Percentiles rank a stretch among this genome's conserved stretches.
Evolutionary conservation across 2,888 invertebrate genomes (phyloP).

Genomic region (Allolobophora icterica): DNA sequence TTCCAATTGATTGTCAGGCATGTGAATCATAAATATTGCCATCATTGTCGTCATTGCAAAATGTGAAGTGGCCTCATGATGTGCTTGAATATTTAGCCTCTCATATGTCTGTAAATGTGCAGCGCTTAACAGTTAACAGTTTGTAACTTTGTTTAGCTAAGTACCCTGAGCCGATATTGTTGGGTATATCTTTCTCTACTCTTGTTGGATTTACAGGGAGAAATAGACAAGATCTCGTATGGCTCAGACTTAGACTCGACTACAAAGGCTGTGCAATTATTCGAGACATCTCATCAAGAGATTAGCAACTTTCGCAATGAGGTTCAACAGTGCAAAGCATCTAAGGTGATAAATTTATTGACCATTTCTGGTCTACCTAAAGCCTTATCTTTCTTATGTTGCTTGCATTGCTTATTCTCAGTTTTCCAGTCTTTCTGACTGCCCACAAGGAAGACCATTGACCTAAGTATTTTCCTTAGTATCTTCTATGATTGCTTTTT

Average conservation of each 20-base stretch:
- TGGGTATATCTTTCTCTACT: not conserved
- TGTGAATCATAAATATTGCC: not conserved
- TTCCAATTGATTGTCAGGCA: not conserved
- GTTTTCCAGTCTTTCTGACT: not conserved
- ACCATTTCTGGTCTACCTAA: not conserved
- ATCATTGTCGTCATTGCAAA: not conserved
- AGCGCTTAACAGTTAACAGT: not conserved
- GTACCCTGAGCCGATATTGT: not conserved
- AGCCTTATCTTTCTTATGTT: not conserved
- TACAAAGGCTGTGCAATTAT: constrained; percentile 87
- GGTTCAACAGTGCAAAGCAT: constrained; percentile 85
- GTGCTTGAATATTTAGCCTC: no score
- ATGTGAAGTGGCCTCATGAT: no score
- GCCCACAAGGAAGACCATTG: no score
- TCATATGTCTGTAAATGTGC: not conserved
- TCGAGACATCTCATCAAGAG: constrained; percentile 88
- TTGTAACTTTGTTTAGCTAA: not conserved
- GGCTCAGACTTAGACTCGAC: constrained; percentile 89
- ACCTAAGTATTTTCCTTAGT: no score
- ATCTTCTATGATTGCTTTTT: no score
- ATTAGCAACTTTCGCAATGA: constrained; percentile 88
- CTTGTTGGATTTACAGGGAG: constrained; percentile 73
- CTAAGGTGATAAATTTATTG: constrained; percentile 69
- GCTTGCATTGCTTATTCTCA: not conserved
- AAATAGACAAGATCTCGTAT: constrained; percentile 88